phyloP scores from a whole-genome alignment of 2,888 invertebrate genomes.

The Aphidius colemani region DNA sequence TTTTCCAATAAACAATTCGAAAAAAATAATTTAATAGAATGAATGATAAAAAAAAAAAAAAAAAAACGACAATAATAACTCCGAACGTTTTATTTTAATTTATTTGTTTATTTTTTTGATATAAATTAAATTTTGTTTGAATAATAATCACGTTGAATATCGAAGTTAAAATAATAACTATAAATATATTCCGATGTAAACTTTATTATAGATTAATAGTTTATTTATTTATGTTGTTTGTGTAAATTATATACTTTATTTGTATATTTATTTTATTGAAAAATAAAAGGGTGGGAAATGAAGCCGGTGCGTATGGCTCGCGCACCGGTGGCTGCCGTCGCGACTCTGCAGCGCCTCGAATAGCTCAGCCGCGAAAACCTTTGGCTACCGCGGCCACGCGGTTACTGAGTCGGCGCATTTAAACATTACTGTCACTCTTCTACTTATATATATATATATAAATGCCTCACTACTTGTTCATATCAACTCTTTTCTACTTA shows the following conservation, averaged over 20 bases:
- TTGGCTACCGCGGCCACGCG: slow-evolving; percentile 55
- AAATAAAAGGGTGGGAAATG: slow-evolving; percentile 28
- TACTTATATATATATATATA: slow-evolving; percentile 37
- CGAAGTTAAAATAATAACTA: background rate
- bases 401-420: slow-evolving; percentile 59
- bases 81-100: background rate
- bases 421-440: slow-evolving; percentile 28
- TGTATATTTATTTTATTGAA: slow-evolving; percentile 13
- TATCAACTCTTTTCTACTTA: slow-evolving; percentile 31
- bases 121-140: background rate
- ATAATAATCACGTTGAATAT: background rate
- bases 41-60: too few species aligned
- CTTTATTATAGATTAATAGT: background rate
- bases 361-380: slow-evolving; percentile 55
- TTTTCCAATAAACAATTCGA: background rate
- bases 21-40: too few species aligned
- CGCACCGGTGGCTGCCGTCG: slow-evolving; percentile 61
- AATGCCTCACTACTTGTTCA: slow-evolving; percentile 36
- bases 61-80: background rate
- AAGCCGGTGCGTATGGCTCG: slow-evolving; percentile 49
- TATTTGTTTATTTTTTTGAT: background rate
- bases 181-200: background rate
- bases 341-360: slow-evolving; percentile 59
- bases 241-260: background rate
- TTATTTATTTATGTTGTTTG: background rate